Evolutionary conservation across 1,140 invertebrate genomes (phyloP).

Genomic region (Cydia pomonella): DNA sequence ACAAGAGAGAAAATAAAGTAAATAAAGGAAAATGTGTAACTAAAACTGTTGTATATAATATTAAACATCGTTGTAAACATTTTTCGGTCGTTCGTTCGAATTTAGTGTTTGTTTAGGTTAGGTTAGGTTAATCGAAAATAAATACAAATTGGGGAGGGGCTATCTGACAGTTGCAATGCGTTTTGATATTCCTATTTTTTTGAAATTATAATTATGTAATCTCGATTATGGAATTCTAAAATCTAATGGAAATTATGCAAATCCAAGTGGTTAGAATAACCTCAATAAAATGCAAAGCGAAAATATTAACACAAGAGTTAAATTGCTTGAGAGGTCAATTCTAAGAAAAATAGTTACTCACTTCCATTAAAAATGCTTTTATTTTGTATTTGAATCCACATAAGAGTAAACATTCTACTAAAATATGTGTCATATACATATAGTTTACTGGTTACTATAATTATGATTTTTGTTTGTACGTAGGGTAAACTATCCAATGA

Average conservation of each 20-base stretch:
- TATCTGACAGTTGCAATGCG: constrained; percentile 48
- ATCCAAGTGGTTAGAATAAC: not conserved
- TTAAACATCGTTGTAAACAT: constrained; percentile 62
- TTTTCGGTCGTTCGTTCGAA: constrained; percentile 58
- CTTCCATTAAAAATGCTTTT: not conserved
- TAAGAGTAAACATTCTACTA: not conserved
- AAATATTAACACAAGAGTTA: not conserved
- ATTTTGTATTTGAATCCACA: constrained; percentile 8
- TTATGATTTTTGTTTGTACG: too few relatives aligned
- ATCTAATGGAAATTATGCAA: not conserved
- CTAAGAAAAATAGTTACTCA: not conserved
- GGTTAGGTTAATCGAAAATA: constrained; percentile 59
- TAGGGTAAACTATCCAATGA: too few relatives aligned
- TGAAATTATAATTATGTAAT: not conserved
- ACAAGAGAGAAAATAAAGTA: constrained; percentile 57
- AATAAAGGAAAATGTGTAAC: constrained; percentile 52
- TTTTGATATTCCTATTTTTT: constrained; percentile 36
- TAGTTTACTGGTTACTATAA: too few relatives aligned
- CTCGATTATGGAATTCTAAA: not conserved
- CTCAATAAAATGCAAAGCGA: not conserved
- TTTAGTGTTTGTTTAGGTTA: constrained; percentile 42
- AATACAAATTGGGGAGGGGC: constrained; percentile 54
- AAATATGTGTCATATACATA: too few relatives aligned
- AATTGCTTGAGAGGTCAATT: not conserved
- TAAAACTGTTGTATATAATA: constrained; percentile 53